Conservation (phyloP, 1,140 invertebrate species). For the Leptinotarsa lineolata region DNA sequence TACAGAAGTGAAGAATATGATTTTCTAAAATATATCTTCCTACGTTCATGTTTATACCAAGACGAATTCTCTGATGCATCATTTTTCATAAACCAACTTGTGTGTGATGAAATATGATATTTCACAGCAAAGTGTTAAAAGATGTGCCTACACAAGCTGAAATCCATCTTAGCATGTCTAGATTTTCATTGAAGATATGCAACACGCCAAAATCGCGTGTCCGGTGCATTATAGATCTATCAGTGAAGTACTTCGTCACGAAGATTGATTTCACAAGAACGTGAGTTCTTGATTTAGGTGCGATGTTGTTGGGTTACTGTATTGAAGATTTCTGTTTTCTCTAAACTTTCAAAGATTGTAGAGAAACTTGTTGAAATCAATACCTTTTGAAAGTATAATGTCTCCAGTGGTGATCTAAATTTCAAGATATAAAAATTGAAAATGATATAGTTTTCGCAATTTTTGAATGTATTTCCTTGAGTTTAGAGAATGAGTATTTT, state of each 20-base stretch:
- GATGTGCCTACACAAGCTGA: conserved; percentile 16
- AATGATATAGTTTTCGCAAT: no score
- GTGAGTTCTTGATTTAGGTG: no score
- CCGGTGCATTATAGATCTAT: conserved; percentile 2
- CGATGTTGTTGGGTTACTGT: no score
- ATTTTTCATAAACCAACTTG: conserved; percentile 1
- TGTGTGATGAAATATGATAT: conserved; percentile 19
- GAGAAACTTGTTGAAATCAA: no score
- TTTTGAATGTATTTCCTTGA: no score
- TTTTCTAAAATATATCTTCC: background rate
- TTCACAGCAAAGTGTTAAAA: conserved; percentile 14
- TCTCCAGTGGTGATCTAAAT: no score
- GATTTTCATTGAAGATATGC: conserved; percentile 12
- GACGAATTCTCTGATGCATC: background rate
- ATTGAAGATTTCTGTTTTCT: no score
- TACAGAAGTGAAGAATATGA: no score
- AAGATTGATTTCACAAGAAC: background rate
- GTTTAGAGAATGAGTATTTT: no score
- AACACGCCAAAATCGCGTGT: conserved; percentile 16
- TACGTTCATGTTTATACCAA: background rate
- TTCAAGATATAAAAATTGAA: no score
- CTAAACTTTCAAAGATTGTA: no score
- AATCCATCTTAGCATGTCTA: conserved; percentile 17
- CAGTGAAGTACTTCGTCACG: background rate
- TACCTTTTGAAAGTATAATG: no score